These are phyloP conservation scores for Hedya salicella DNA, from an alignment of 2,888 invertebrate species.

Conservation along the genomic window DNA sequence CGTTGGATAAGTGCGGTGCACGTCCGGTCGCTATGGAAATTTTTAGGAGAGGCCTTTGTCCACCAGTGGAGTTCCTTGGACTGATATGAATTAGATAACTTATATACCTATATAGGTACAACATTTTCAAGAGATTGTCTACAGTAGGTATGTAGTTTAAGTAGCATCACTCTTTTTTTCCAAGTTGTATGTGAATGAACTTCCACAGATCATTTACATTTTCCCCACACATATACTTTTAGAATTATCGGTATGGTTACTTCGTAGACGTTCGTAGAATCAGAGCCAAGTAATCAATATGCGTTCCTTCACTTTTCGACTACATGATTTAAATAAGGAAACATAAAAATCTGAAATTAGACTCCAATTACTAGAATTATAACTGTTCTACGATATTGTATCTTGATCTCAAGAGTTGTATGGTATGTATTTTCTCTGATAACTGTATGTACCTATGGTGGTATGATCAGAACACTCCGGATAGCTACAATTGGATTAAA, in stretches of 20 bases:
- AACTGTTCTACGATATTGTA: neutral
- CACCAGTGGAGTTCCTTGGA: too few species aligned
- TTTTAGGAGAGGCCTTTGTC: too few species aligned
- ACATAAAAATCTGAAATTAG: slow-evolving; percentile 29
- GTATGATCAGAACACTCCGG: slow-evolving; percentile 26
- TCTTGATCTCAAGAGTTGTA: neutral
- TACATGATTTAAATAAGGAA: slow-evolving; percentile 37
- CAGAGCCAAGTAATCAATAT: slow-evolving; percentile 19
- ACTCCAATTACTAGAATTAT: slow-evolving; percentile 5
- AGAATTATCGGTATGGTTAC: slow-evolving; percentile 5
- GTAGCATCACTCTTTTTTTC: too few species aligned
- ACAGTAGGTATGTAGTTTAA: too few species aligned
- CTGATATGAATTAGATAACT: too few species aligned
- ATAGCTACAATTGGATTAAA: slow-evolving; percentile 34
- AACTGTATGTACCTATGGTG: slow-evolving; percentile 6
- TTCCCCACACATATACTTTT: neutral
- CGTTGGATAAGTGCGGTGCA: too few species aligned
- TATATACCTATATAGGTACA: too few species aligned
- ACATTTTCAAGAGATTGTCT: too few species aligned
- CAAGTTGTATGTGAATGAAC: slow-evolving; percentile 3
- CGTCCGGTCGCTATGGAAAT: too few species aligned
- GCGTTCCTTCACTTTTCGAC: slow-evolving; percentile 27
- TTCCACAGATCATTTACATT: slow-evolving; percentile 11
- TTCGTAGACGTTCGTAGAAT: slow-evolving; percentile 18
- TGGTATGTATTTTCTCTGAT: neutral